These are phyloP conservation scores for Monomorium pharaonis DNA, from an alignment of 1,140 invertebrate species.

Conservation along the genomic window DNA sequence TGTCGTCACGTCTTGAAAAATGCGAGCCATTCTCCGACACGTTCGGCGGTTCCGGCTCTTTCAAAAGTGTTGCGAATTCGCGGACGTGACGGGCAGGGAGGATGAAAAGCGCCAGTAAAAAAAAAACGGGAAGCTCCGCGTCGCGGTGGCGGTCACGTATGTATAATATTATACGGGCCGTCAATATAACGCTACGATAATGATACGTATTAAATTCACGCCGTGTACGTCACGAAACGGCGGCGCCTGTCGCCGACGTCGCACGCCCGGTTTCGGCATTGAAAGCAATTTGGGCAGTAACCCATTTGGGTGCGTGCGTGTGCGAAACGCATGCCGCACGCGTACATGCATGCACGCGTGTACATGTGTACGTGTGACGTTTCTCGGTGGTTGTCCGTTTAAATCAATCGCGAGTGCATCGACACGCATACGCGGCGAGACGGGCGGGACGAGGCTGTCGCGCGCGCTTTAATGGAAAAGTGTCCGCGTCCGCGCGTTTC, in stretches of 20 bases:
- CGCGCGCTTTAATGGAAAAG: constrained; percentile 28
- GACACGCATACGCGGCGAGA: not conserved
- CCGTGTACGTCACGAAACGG: constrained; percentile 59
- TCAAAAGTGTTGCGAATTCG: constrained; percentile 7
- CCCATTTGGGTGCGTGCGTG: constrained; percentile 5
- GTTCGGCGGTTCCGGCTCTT: not conserved
- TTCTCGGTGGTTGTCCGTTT: not conserved
- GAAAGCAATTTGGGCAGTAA: constrained; percentile 58
- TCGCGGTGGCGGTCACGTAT: constrained; percentile 26
- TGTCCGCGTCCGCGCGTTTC: not conserved
- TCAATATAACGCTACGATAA: constrained; percentile 59
- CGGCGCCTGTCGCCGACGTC: constrained; percentile 46
- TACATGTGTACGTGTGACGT: not conserved
- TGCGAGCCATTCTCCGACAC: not conserved
- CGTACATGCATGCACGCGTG: too few relatives aligned
- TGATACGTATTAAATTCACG: constrained; percentile 58
- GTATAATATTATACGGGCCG: constrained; percentile 35
- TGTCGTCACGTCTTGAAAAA: not conserved
- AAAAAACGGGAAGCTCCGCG: not conserved
- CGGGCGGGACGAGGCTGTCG: not conserved
- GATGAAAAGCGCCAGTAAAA: constrained; percentile 20
- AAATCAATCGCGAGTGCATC: constrained; percentile 28
- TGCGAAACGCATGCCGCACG: not conserved
- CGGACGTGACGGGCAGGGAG: not conserved
- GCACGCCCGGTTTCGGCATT: constrained; percentile 38